phyloP scores from a whole-genome alignment of 2,113 vertebrate genomes.

The Poeciliopsis retropinna region DNA sequence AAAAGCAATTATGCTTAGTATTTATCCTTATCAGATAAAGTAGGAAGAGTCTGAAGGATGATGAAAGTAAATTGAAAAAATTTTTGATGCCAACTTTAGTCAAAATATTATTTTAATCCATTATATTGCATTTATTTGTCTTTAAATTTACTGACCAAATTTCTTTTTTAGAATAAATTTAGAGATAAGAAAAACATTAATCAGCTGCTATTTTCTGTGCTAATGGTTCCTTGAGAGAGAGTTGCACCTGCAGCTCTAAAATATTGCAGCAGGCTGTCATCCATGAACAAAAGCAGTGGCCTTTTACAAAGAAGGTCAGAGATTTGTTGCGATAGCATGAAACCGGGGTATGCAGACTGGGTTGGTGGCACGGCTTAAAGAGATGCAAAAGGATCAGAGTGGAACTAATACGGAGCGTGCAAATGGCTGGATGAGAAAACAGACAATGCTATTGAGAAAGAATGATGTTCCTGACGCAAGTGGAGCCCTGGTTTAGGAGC shows the following conservation, averaged over 20 bases:
- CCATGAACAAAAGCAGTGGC: conserved; percentile 59
- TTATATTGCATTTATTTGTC: conserved; percentile 33
- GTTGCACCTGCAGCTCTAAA: conserved; percentile 72
- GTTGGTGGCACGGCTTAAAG: conserved; percentile 41
- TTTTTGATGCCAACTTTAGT: conserved; percentile 50
- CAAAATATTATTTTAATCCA: conserved; percentile 38
- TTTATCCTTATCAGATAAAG: conserved; percentile 55
- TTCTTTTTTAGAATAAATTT: too few species aligned
- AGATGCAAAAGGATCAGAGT: conserved; percentile 51
- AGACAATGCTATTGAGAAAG: conserved; percentile 55
- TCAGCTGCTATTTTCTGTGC: conserved; percentile 36
- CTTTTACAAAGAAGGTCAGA: conserved; percentile 38
- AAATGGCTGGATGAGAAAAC: conserved; percentile 62
- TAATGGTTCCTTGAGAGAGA: conserved; percentile 36
- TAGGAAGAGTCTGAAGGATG: conserved; percentile 49
- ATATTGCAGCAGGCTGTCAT: conserved; percentile 58
- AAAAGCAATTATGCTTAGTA: conserved; percentile 54
- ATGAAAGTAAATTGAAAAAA: conserved; percentile 48
- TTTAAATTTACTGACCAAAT: conserved; percentile 32
- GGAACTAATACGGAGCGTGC: conserved; percentile 80
- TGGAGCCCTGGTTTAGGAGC: conserved; percentile 67
- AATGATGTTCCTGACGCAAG: conserved; percentile 75
- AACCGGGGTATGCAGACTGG: conserved; percentile 29
- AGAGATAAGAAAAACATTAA: conserved; percentile 5
- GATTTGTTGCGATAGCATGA: conserved; percentile 44